These are phyloP conservation scores for Orbicella faveolata DNA, from an alignment of 64 coral and sea anemone genomes.

Conservation along the genomic window DNA sequence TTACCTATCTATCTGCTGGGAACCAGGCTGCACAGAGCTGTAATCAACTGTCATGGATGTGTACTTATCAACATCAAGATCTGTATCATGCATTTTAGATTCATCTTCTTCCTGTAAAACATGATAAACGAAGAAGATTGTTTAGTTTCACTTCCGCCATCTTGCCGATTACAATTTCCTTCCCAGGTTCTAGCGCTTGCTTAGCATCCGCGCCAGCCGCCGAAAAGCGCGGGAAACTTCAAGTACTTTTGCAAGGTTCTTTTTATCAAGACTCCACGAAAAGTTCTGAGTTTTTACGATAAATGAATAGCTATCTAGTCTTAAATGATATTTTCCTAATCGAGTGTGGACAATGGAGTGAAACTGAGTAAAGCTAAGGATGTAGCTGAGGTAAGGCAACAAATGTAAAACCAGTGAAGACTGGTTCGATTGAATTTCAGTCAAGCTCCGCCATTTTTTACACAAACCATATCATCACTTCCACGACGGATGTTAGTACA, in stretches of 20 bases:
- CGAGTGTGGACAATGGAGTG: too few species aligned
- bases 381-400: too few species aligned
- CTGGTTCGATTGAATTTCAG: too few species aligned
- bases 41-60: conserved; percentile 40
- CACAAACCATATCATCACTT: too few species aligned
- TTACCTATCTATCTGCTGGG: not conserved
- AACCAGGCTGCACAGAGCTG: not conserved
- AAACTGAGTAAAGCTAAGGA: too few species aligned
- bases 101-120: conserved; percentile 63
- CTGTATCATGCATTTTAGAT: conserved; percentile 60
- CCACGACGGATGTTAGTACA: too few species aligned
- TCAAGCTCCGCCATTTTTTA: too few species aligned
- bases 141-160: conserved; percentile 74
- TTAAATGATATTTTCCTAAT: too few species aligned
- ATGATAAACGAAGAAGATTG: conserved; percentile 44
- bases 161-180: not conserved
- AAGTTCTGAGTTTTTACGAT: not conserved
- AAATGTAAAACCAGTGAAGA: too few species aligned
- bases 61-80: conserved; percentile 50
- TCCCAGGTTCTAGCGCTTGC: not conserved
- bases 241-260: not conserved
- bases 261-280: not conserved
- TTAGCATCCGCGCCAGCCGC: not conserved
- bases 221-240: conserved; percentile 52
- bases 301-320: too few species aligned